Base-by-base conservation (phyloP, 2,888 invertebrate genomes). In the Nemotelus pantherinus region DNA sequence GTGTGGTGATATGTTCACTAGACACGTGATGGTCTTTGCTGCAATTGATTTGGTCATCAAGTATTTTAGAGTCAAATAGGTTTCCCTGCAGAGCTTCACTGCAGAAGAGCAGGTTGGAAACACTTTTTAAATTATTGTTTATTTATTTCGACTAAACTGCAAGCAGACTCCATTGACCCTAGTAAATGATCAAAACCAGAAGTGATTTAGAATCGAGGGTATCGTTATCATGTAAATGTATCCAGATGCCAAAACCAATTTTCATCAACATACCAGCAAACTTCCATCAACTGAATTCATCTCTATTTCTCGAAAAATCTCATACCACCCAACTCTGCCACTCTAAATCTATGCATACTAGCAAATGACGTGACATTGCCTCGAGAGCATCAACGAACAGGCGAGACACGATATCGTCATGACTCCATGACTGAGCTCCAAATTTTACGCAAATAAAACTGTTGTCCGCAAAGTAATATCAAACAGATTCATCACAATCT, bases 401-500 rank as follows among this genome's bases (percentile, higher is more conserved):
- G 0, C 9, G 55, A 3, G 55, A 55, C 39, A 39, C 55, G 70
- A 55, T 55, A 70, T 70, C 70, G 41, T 53, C 53, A 70, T 70
- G 53, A 41, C 70, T 70, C 47, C 67, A 67, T 43, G 70, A 10
- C 25, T 25, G 25, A n/a, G 6, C 50, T 70, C 53, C n/a, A 74
- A 74, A 74, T 63, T 47, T 60, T 48, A 74, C 48, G 10, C 63
- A 44, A 74, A 74, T 60, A 74, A 74, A 74, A 74, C 50, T 60
- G 63, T 74, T 74, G 60, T 60, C 74, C 60, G 63, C 63, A 74
- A 74, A 74, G 74, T 74, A 74, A 74, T 74, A 74, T 60, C 60
- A 41, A 57, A 72, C 74, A 74, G 74, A 74, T 74, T 74, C 63
- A 74, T 74, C 74, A 74, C 74, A 74, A 74, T 74, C 47, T 74